These are phyloP conservation scores for Hippocampus zosterae DNA, from an alignment of 2,113 vertebrate species.

Conservation along the genomic window DNA sequence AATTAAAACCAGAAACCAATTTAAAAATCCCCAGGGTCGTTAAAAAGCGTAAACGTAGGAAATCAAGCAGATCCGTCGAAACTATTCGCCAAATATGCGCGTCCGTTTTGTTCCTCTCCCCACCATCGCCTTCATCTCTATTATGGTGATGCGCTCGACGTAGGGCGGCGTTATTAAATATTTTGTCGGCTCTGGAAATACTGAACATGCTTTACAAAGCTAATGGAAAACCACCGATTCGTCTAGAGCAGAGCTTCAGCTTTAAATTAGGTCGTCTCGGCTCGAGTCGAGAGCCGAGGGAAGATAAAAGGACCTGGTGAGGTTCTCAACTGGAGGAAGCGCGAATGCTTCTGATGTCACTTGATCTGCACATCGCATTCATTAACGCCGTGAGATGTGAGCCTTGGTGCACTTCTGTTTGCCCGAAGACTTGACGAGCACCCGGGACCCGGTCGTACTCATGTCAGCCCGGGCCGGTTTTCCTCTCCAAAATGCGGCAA, in stretches of 20 bases:
- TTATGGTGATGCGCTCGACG: slow-evolving; percentile 30
- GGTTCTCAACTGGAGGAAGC: slow-evolving; percentile 43
- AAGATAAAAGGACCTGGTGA: slow-evolving; percentile 56
- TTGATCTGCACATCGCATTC: slow-evolving; percentile 35
- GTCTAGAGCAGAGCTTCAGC: slow-evolving; percentile 45
- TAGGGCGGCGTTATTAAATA: slow-evolving; percentile 50
- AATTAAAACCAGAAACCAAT: slow-evolving; percentile 59
- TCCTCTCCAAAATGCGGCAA: too few species aligned
- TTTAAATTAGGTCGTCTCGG: slow-evolving; percentile 60
- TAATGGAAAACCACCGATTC: slow-evolving; percentile 54
- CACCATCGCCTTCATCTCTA: slow-evolving; percentile 7
- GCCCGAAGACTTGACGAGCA: too few species aligned
- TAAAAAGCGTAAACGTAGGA: slow-evolving; percentile 33
- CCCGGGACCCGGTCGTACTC: too few species aligned
- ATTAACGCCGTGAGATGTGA: slow-evolving; percentile 29
- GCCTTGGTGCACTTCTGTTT: background rate
- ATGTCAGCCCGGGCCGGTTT: too few species aligned
- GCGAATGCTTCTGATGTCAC: slow-evolving; percentile 42
- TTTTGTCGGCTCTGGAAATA: slow-evolving; percentile 43
- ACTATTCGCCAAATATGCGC: slow-evolving; percentile 27
- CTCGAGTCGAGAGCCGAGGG: slow-evolving; percentile 53
- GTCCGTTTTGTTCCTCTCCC: slow-evolving; percentile 10
- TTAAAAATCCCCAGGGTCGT: slow-evolving; percentile 43
- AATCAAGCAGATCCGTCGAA: slow-evolving; percentile 37
- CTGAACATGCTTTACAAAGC: slow-evolving; percentile 34